Evolutionary conservation across 2,797 vertebrate species (phyloP), one percentile per base, ranked within the genome.

Genomic region (Antennarius maculatus): DNA sequence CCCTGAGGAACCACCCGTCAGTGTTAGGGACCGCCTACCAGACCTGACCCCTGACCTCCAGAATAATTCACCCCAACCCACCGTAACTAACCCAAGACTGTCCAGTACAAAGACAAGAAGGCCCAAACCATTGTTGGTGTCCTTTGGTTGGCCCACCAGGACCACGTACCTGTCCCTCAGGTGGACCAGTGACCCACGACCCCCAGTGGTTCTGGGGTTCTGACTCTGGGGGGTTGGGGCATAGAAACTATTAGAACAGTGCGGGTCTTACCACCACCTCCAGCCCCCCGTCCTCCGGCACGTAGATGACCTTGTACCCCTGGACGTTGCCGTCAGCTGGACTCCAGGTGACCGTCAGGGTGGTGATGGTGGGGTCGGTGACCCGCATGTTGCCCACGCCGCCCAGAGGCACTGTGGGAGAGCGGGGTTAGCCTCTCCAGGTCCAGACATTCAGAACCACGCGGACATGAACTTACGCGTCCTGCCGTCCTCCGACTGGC

Each of bases 261-360:
- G 12, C 12, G 5, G 12, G 28, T 52, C 82, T 76, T 61, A 94
- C 94, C 84, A 83, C 83, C 1, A 92, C 77, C 80, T 92, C 89
- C 48, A 92, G 83, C 17, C 97, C 97, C 43, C 98, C 97, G 0
- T 87, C 86, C 0, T 77, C 88, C 16, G 97, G 95, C 27, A 84
- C 77, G 54, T 98, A 99, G 85, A 97, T 92, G 7, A 99, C 94
- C 72, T 95, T 95, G 82, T 99, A 99, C 10, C 98, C 97, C 74
- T 95, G 97, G 18, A 99, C 97, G 31, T 97, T 95, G 1, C 97
- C 97, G 0, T 96, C 97, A 0, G 97, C 97, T 0, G 96, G 94
- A 15, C 95, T 93, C 97, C 97, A 99, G 61, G 79, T 88, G 0
- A 97, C 97, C 0, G 94, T 96, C 52, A 99, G 95, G 4, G 95